Evolutionary conservation across 2,113 vertebrate genomes (phyloP).

Genomic region (Telmatochromis sp.): DNA sequence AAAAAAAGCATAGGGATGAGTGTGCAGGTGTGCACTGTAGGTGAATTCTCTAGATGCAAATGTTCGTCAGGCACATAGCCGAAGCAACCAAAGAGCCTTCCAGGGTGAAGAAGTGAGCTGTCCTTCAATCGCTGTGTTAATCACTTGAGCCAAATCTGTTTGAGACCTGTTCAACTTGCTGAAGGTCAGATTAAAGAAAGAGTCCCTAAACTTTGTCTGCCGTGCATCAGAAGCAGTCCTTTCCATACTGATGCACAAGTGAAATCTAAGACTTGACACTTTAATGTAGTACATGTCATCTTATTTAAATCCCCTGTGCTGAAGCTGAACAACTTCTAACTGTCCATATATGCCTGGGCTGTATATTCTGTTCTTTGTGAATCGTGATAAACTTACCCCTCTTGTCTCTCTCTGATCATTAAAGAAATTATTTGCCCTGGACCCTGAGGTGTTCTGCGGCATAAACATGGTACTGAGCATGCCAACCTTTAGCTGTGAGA

Average conservation of each 20-base stretch:
- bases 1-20: not conserved
- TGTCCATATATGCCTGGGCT: not conserved
- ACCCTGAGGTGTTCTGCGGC: conserved; percentile 68
- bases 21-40: not conserved
- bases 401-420: conserved; percentile 59
- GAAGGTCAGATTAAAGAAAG: not conserved
- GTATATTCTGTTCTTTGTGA: conserved; percentile 10
- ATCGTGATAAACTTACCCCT: conserved; percentile 42
- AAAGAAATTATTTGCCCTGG: conserved; percentile 74
- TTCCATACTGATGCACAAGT: not conserved
- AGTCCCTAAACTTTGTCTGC: not conserved
- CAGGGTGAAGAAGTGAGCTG: not conserved
- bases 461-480: conserved; percentile 71
- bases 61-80: not conserved
- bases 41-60: not conserved
- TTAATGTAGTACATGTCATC: not conserved
- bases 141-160: not conserved
- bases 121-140: not conserved
- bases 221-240: not conserved
- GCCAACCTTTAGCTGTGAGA: conserved; percentile 42
- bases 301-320: not conserved
- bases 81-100: not conserved
- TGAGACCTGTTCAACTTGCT: not conserved
- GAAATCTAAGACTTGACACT: not conserved
- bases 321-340: not conserved